Base-by-base conservation (phyloP, 1,140 invertebrate genomes). In the Eumeta japonica region DNA sequence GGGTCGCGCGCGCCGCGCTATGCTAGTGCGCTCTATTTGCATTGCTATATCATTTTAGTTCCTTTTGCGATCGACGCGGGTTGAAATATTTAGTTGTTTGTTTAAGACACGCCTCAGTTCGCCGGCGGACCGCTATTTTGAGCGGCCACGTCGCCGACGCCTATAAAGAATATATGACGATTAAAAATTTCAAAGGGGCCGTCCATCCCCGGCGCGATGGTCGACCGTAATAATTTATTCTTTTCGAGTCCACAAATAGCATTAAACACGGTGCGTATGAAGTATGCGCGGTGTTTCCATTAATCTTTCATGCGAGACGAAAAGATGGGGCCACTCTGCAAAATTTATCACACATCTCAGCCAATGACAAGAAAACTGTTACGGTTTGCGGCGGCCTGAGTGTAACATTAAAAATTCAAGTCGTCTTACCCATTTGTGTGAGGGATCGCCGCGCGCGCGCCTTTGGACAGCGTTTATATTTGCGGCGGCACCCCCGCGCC, bases 341-440 rank as follows among this genome's bases (percentile, higher is more conserved):
- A 74, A 71, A 74, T 74, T 74, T 74, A 74, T 71, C 50, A 68
- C 66, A 63, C 70, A 74, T 71, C 62, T 71, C 63, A 61, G 58
- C 58, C 62, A 74, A 71, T 67, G 70, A 74, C 70, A 74, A 71
- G 70, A 70, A 71, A 74, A 71, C 70, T 74, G 70, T 74, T 71
- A 74, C 70, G 70, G 70, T 66, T 68, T 74, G 65, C 68, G 66
- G 52, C 64, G 66, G 66, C 67, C 70, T 71, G 70, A 74, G 70
- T 71, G 70, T 74, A 60, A 58, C 60, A 71, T 74, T 71, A 74
- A 74, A 74, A 67, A 74, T 74, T 71, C 65, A 74, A 46, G 45
- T 58, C 66, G 48, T 64, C 63, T 70, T 71, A 71, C 66, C 68
- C 66, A 70, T 66, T 71, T 74, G 66, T 74, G 66, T 74, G 70